These are phyloP conservation scores for Xenopus borealis DNA, from an alignment of 2,113 vertebrate genomes.

Conservation along the genomic window DNA sequence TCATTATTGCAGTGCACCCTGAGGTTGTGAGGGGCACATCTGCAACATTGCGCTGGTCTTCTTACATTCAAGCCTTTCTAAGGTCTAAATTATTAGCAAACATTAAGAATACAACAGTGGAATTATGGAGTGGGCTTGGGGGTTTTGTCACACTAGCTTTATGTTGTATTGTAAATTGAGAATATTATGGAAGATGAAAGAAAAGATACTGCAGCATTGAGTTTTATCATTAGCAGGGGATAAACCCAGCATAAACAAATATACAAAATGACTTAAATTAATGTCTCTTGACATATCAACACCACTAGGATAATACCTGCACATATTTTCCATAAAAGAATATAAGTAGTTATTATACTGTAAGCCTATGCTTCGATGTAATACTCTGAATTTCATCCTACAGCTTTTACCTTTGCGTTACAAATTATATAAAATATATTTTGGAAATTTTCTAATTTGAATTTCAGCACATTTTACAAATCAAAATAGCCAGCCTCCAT, in stretches of 20 bases:
- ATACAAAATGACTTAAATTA: not conserved
- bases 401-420: no score
- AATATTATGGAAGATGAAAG: not conserved
- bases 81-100: not conserved
- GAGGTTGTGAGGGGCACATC: not conserved
- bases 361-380: no score
- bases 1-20: not conserved
- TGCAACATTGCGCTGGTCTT: not conserved
- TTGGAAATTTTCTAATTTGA: no score
- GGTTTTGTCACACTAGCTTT: not conserved
- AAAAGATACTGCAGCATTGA: not conserved
- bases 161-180: slow-evolving; percentile 3
- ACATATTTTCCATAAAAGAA: no score
- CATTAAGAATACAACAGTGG: not conserved
- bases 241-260: not conserved
- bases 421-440: no score
- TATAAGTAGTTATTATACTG: no score
- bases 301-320: not conserved
- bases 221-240: not conserved
- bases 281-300: not conserved
- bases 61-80: slow-evolving; percentile 1
- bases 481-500: no score
- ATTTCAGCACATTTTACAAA: no score
- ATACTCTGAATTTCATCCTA: no score
- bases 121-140: not conserved